phyloP scores from a whole-genome alignment of 2,888 invertebrate species.

The Philopedon plagiatum region DNA sequence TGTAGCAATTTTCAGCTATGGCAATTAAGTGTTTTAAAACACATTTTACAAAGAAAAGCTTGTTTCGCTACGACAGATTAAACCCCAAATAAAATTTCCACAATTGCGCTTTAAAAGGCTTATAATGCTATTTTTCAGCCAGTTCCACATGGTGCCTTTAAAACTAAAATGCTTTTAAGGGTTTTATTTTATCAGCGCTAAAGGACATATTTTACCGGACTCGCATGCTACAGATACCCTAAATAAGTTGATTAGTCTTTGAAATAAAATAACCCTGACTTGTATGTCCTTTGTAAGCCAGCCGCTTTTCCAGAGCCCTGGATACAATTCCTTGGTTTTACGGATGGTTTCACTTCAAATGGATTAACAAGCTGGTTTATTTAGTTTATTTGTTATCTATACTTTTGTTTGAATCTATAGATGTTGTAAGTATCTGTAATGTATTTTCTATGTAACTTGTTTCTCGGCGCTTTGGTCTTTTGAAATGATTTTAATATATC shows the following conservation, averaged over 20 bases:
- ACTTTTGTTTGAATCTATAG: not conserved
- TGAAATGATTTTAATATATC: too few species aligned
- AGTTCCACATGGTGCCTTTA: not conserved
- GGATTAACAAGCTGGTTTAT: not conserved
- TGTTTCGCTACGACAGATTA: too few species aligned
- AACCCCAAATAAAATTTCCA: not conserved
- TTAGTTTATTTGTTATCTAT: not conserved
- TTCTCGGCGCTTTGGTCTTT: too few species aligned
- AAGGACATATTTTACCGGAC: not conserved
- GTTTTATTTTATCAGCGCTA: not conserved
- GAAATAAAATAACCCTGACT: not conserved
- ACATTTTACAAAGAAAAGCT: too few species aligned
- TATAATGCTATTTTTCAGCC: not conserved
- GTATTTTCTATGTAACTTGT: too few species aligned
- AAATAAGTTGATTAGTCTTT: slow-evolving; percentile 5
- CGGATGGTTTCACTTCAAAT: not conserved
- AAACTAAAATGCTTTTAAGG: not conserved
- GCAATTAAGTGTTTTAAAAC: too few species aligned
- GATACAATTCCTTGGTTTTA: not conserved
- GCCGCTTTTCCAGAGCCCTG: not conserved
- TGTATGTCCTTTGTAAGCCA: not conserved
- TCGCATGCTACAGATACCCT: not conserved
- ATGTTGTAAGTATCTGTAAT: too few species aligned
- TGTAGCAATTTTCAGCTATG: too few species aligned
- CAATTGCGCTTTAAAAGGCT: not conserved